Percentiles rank a stretch among this genome's conserved stretches.
Conservation (phyloP, 2,888 invertebrate genomes). For the Ischnura elegans region DNA sequence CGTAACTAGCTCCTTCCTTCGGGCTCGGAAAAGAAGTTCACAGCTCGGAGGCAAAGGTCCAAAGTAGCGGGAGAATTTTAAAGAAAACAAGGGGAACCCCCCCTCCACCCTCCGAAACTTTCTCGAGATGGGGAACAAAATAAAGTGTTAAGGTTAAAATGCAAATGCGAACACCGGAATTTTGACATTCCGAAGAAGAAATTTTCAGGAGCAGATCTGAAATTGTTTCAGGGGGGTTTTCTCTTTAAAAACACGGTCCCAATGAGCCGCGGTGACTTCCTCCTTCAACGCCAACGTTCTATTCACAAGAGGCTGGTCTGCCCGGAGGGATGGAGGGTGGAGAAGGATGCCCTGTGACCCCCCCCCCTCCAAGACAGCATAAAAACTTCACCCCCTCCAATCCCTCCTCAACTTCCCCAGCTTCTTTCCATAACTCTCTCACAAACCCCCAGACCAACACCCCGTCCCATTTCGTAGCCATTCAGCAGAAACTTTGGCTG, state of each 20-base stretch:
- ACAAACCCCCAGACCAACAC: neutral
- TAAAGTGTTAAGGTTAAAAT: neutral
- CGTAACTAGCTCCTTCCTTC: neutral
- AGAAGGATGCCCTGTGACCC: too few relatives aligned
- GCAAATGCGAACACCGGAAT: constrained; percentile 5
- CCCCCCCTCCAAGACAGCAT: too few relatives aligned
- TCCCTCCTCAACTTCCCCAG: neutral
- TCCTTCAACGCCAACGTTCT: neutral
- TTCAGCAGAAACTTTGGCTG: constrained; percentile 1
- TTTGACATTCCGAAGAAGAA: constrained; percentile 30
- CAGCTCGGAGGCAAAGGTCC: neutral
- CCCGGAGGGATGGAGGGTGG: neutral
- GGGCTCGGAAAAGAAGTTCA: neutral
- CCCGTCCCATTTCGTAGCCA: neutral
- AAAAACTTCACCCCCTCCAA: neutral
- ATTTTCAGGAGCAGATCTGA: neutral
- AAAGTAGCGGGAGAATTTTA: neutral
- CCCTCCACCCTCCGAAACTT: neutral
- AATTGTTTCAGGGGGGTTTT: constrained; percentile 22
- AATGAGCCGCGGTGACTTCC: neutral
- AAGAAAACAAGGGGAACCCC: neutral
- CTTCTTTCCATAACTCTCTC: neutral
- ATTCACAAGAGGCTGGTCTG: neutral
- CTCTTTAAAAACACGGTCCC: neutral
- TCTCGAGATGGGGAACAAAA: neutral